Evolutionary conservation across 2,888 invertebrate genomes (phyloP).

Genomic region (Limnephilus rhombicus): DNA sequence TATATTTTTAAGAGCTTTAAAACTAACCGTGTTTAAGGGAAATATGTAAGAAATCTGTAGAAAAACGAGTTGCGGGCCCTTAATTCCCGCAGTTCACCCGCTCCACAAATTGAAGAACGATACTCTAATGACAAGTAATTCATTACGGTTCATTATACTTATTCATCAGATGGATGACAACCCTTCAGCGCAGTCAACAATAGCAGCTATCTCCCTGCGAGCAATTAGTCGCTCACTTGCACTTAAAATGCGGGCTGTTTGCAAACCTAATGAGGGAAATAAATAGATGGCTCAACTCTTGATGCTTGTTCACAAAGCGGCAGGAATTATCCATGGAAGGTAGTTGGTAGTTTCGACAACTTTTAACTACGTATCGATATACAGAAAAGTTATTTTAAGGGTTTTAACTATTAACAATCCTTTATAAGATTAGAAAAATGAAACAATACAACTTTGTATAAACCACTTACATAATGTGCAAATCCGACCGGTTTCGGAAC

Average conservation of each 20-base stretch:
- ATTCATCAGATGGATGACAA: slow-evolving; percentile 19
- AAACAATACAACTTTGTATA: too few species aligned
- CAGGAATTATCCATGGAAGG: background rate
- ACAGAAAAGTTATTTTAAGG: background rate
- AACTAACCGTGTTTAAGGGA: too few species aligned
- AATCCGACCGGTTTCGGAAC: too few species aligned
- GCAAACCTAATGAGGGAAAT: slow-evolving; percentile 30
- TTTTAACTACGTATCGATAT: background rate
- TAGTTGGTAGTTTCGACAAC: background rate
- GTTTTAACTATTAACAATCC: background rate
- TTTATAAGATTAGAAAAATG: background rate
- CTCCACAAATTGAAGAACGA: background rate
- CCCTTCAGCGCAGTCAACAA: slow-evolving; percentile 54
- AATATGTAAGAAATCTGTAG: too few species aligned
- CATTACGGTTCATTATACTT: slow-evolving; percentile 15
- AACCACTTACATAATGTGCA: too few species aligned
- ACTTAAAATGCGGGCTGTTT: slow-evolving; percentile 45
- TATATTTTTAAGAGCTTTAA: too few species aligned
- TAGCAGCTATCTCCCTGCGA: slow-evolving; percentile 57
- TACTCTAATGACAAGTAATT: background rate
- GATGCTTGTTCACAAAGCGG: background rate
- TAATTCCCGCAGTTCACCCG: background rate
- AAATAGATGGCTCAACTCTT: slow-evolving; percentile 26
- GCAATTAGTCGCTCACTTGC: slow-evolving; percentile 63
- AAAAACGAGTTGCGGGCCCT: too few species aligned